phyloP scores from a whole-genome alignment of 1,140 invertebrate species.

The Temnothorax longispinosus region DNA sequence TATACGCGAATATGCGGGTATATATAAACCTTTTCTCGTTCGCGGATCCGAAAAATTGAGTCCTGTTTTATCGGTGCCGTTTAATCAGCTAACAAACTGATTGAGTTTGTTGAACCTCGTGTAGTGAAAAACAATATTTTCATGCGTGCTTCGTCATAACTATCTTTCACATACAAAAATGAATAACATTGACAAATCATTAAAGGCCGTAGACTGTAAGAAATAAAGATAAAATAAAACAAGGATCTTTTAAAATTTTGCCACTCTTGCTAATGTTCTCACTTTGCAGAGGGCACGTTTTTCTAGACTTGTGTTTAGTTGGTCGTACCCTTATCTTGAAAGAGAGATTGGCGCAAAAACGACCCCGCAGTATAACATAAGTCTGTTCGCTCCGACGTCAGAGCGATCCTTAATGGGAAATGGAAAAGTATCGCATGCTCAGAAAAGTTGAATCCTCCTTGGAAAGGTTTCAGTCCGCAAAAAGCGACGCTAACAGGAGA shows the following conservation, averaged over 20 bases:
- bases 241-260: not conserved
- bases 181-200: not conserved
- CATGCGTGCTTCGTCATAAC: not conserved
- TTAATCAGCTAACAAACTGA: slow-evolving; percentile 56
- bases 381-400: not conserved
- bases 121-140: slow-evolving; percentile 38
- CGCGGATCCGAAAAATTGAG: slow-evolving; percentile 45
- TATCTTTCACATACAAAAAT: not conserved
- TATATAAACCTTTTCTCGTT: slow-evolving; percentile 44
- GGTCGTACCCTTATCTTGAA: not conserved
- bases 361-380: not conserved
- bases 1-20: slow-evolving; percentile 41
- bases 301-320: not conserved
- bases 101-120: slow-evolving; percentile 15
- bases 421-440: slow-evolving; percentile 5
- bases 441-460: slow-evolving; percentile 42
- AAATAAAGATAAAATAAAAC: not conserved
- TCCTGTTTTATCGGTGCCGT: slow-evolving; percentile 23
- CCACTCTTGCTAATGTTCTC: not conserved
- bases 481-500: not conserved
- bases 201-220: not conserved
- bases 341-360: not conserved
- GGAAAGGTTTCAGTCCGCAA: not conserved
- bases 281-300: not conserved
- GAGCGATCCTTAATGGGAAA: slow-evolving; percentile 22